Evolutionary conservation across 2,888 invertebrate genomes (phyloP).

Genomic region (Homarus gammarus): DNA sequence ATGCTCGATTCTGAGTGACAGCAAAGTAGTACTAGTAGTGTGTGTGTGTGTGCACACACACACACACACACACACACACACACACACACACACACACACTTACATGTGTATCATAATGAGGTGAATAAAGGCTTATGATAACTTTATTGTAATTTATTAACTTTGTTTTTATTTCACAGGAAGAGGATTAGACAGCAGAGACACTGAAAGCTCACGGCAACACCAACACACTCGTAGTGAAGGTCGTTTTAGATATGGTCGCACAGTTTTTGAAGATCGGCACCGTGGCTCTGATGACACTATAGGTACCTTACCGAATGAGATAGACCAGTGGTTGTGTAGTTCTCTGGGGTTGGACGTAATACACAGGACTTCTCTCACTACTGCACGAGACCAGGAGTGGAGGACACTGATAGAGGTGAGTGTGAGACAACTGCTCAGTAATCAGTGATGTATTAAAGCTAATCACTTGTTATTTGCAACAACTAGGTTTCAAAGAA

Average conservation of each 20-base stretch:
- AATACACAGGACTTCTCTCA: slow-evolving; percentile 12
- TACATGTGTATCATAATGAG: no score
- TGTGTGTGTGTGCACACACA: no score
- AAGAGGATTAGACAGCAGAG: slow-evolving; percentile 40
- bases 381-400: slow-evolving; percentile 16
- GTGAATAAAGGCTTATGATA: no score
- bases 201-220: slow-evolving; percentile 47
- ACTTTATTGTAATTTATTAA: background rate
- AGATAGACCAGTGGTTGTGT: slow-evolving; percentile 52
- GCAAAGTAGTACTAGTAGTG: no score
- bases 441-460: no score
- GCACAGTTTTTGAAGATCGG: slow-evolving; percentile 48
- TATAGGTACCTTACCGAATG: slow-evolving; percentile 49
- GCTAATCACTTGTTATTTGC: no score
- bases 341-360: background rate
- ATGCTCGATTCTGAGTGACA: no score
- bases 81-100: no score
- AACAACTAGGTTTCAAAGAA: no score
- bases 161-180: background rate
- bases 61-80: no score
- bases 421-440: background rate
- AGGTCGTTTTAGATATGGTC: slow-evolving; percentile 45
- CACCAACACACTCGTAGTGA: slow-evolving; percentile 54
- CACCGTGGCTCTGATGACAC: slow-evolving; percentile 29
- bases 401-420: slow-evolving; percentile 55